phyloP scores from a whole-genome alignment of 2,113 vertebrate species.

The Bubo bubo region DNA sequence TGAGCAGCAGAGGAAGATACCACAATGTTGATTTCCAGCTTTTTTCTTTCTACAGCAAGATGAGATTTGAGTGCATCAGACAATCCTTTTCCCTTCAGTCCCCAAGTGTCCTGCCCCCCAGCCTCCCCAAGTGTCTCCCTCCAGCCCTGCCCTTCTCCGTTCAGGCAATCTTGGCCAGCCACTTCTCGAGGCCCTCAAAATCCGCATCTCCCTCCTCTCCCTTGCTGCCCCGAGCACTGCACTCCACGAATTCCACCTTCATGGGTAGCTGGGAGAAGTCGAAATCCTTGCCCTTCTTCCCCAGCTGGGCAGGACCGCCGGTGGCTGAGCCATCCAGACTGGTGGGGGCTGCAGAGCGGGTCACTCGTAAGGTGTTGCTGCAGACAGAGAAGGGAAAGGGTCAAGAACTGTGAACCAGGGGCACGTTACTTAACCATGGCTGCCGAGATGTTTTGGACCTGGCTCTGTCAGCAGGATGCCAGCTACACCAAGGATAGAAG shows the following conservation, averaged over 20 bases:
- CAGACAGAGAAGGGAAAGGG: background rate
- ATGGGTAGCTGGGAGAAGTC: constrained; percentile 91
- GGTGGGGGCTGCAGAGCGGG: constrained; percentile 88
- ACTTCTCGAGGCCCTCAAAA: constrained; percentile 82
- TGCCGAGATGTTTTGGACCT: background rate
- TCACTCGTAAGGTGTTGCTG: constrained; percentile 93
- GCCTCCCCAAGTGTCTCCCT: background rate
- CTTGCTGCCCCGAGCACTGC: constrained; percentile 85
- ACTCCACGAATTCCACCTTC: constrained; percentile 94
- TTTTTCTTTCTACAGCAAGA: background rate
- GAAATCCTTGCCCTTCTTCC: constrained; percentile 94
- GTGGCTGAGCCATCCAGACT: constrained; percentile 85
- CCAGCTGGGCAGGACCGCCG: constrained; percentile 78
- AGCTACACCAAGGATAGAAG: background rate
- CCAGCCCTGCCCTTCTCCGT: background rate
- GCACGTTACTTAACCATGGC: accelerated
- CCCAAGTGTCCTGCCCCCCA: background rate
- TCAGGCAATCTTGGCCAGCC: constrained; percentile 85
- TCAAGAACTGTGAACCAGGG: background rate
- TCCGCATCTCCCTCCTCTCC: constrained; percentile 81
- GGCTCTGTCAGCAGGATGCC: background rate
- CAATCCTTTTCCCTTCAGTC: background rate
- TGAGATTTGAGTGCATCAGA: background rate
- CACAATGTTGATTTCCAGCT: background rate
- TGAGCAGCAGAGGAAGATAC: background rate